Conservation (phyloP, 2,888 invertebrate species). For the Parelbella ahira region DNA sequence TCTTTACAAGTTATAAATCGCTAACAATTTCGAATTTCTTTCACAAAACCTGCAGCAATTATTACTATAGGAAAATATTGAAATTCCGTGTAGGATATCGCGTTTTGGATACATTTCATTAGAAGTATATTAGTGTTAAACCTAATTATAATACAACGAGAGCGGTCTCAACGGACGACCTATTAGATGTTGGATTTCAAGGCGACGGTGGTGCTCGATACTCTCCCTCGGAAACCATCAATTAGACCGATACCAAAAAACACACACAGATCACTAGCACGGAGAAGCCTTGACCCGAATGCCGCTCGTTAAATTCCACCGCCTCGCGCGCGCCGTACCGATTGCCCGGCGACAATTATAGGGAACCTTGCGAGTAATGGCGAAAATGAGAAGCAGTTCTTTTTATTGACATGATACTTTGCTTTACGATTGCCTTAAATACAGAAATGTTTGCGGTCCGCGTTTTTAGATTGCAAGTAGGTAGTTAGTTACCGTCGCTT, state of each 20-base stretch:
- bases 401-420: conserved; percentile 47
- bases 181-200: too few relatives aligned
- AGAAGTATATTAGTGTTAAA: too few relatives aligned
- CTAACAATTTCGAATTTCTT: too few relatives aligned
- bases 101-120: too few relatives aligned
- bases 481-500: too few relatives aligned
- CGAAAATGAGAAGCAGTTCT: conserved; percentile 38
- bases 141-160: too few relatives aligned
- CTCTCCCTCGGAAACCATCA: conserved; percentile 19
- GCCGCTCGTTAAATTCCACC: conserved; percentile 65
- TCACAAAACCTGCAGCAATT: too few relatives aligned
- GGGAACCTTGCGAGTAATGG: conserved; percentile 48
- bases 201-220: too few relatives aligned
- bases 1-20: too few relatives aligned
- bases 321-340: conserved; percentile 57
- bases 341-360: conserved; percentile 66
- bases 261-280: conserved; percentile 33
- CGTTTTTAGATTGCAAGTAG: background rate
- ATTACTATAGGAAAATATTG: too few relatives aligned
- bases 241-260: conserved; percentile 30
- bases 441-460: conserved; percentile 8
- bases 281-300: conserved; percentile 63
- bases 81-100: too few relatives aligned
- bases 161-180: too few relatives aligned
- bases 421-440: conserved; percentile 46